Evolutionary conservation across 2,888 invertebrate species (phyloP).

Genomic region (Athalia circularis): DNA sequence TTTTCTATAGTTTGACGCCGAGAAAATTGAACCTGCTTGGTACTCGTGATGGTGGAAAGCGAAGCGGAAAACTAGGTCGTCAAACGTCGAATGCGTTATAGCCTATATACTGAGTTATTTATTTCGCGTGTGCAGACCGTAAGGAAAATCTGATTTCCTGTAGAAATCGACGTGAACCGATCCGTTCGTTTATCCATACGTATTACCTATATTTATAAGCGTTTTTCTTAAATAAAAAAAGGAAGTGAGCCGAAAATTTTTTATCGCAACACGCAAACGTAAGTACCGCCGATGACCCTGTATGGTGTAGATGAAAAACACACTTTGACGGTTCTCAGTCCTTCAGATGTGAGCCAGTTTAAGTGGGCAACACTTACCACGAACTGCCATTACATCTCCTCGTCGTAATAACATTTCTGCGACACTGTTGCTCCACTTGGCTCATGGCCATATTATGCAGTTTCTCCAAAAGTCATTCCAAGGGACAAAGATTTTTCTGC

Average conservation of each 20-base stretch:
- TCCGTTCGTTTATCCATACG: no score
- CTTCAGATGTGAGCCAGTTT: conserved; percentile 29
- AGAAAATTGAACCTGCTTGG: not conserved
- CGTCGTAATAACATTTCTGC: conserved; percentile 41
- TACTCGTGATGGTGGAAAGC: not conserved
- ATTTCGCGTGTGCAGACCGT: conserved; percentile 20
- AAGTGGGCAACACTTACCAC: conserved; percentile 36
- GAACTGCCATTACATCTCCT: conserved; percentile 19
- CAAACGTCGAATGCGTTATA: not conserved
- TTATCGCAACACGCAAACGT: no score
- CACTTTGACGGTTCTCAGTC: no score
- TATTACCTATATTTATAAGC: no score
- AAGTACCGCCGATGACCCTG: no score
- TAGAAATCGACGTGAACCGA: no score
- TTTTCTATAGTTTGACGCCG: not conserved
- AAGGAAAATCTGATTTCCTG: conserved; percentile 33
- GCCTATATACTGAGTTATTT: conserved; percentile 27
- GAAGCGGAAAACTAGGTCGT: not conserved
- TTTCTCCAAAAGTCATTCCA: conserved; percentile 11
- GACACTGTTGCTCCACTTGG: conserved; percentile 39
- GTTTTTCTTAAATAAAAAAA: no score
- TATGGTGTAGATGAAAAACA: no score
- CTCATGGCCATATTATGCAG: conserved; percentile 30
- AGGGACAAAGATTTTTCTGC: not conserved
- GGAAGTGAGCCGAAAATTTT: no score